A percentile compares a stretch with the other conserved stretches of the same genome.
Evolutionary conservation across 64 coral and sea anemone species (phyloP).

Genomic region (Dendronephthya gigantea): DNA sequence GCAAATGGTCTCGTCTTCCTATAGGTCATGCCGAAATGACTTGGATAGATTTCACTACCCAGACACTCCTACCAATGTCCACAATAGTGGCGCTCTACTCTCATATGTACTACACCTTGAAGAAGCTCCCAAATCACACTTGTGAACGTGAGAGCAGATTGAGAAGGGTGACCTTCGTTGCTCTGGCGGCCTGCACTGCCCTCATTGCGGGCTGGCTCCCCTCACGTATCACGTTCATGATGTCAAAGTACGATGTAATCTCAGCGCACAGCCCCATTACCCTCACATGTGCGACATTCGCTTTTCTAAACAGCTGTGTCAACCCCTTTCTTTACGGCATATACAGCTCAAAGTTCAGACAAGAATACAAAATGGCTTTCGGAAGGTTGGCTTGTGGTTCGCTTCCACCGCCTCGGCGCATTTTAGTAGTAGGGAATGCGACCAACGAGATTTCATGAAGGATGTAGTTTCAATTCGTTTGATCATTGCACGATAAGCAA

Average conservation of each 20-base stretch:
- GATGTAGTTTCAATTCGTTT: too few relatives aligned
- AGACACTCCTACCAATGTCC: neutral
- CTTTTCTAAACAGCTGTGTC: neutral
- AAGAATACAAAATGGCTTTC: neutral
- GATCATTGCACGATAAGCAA: too few relatives aligned
- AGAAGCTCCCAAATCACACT: neutral
- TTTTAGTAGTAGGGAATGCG: too few relatives aligned
- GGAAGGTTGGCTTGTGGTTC: neutral
- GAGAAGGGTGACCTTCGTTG: neutral
- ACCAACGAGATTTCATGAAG: too few relatives aligned
- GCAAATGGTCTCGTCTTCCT: neutral
- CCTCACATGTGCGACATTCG: neutral
- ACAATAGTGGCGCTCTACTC: neutral
- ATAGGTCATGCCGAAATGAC: neutral
- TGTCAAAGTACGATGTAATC: neutral
- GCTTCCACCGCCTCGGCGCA: neutral
- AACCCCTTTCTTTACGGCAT: neutral
- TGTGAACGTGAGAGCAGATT: neutral
- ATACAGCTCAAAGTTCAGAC: neutral
- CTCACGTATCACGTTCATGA: neutral
- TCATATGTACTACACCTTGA: neutral
- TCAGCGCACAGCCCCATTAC: neutral
- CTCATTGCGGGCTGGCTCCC: neutral
- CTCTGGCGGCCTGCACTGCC: neutral
- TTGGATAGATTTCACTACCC: neutral